A percentile compares a stretch with the other conserved stretches of the same genome.
These are phyloP conservation scores for Sebastes baramenuke DNA, from an alignment of 2,797 vertebrate genomes.

Conservation along the genomic window DNA sequence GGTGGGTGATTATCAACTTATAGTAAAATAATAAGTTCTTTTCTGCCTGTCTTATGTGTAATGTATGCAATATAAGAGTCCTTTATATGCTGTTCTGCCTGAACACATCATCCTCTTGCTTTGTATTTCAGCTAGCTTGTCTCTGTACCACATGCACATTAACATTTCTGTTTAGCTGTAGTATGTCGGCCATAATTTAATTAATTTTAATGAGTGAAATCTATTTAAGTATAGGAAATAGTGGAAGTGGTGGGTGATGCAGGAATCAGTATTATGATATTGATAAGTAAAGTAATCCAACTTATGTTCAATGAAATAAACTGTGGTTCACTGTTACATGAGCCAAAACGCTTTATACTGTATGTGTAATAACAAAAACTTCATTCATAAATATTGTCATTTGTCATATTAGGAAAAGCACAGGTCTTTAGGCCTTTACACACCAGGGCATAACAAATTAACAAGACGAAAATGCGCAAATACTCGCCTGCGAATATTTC, in stretches of 20 bases:
- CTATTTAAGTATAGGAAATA: neutral
- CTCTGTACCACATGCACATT: neutral
- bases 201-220: neutral
- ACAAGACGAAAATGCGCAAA: too few species aligned
- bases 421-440: too few species aligned
- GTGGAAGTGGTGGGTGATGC: rapidly evolving
- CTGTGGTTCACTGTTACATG: neutral
- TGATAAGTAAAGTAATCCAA: neutral
- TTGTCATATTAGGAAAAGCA: neutral
- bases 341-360: neutral
- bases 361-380: neutral
- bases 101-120: neutral
- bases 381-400: neutral
- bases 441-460: too few species aligned
- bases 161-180: neutral
- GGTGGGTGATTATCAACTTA: too few species aligned
- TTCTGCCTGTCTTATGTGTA: neutral
- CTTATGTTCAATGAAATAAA: neutral
- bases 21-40: neutral
- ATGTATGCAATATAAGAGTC: neutral
- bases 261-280: neutral
- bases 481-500: too few species aligned
- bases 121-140: neutral
- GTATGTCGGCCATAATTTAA: neutral
- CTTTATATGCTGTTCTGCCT: neutral